Conservation (phyloP, 2,888 invertebrate genomes). For the Mesoligia furuncula region DNA sequence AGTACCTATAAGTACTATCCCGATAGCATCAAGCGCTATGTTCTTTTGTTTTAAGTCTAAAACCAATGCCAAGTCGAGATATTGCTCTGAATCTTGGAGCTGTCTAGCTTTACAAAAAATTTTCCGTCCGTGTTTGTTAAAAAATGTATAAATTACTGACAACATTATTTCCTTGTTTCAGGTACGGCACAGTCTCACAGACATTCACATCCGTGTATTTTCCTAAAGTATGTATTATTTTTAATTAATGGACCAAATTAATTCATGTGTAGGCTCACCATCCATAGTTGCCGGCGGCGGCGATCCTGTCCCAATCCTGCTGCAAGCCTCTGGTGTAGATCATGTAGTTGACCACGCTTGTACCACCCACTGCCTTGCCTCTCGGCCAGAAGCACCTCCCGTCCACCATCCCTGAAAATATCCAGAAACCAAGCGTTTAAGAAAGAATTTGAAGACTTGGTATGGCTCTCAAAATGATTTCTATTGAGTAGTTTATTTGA, state of each 20-base stretch:
- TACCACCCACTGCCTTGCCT: constrained; percentile 88
- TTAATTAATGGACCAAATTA: neutral
- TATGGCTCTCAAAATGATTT: constrained; percentile 11
- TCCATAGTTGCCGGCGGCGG: constrained; percentile 91
- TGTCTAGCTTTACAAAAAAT: neutral
- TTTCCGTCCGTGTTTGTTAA: neutral
- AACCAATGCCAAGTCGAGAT: neutral
- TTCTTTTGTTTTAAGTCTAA: neutral
- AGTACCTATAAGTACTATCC: neutral
- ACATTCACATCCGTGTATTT: neutral
- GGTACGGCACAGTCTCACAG: constrained; percentile 45
- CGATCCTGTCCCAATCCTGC: constrained; percentile 92
- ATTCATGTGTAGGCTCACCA: constrained; percentile 84
- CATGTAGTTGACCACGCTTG: constrained; percentile 90
- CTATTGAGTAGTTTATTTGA: neutral
- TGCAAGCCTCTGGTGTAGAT: constrained; percentile 92
- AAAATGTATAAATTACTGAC: neutral
- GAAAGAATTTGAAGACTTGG: constrained; percentile 10
- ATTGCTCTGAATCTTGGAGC: neutral
- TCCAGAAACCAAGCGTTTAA: neutral
- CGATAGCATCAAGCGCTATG: neutral
- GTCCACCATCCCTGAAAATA: constrained; percentile 80
- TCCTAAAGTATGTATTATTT: constrained; percentile 22
- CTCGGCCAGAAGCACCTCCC: constrained; percentile 87
- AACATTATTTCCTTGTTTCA: constrained; percentile 32